These are phyloP conservation scores for Eueremaeus valkanovi DNA, from an alignment of 2,888 invertebrate species.

Conservation along the genomic window DNA sequence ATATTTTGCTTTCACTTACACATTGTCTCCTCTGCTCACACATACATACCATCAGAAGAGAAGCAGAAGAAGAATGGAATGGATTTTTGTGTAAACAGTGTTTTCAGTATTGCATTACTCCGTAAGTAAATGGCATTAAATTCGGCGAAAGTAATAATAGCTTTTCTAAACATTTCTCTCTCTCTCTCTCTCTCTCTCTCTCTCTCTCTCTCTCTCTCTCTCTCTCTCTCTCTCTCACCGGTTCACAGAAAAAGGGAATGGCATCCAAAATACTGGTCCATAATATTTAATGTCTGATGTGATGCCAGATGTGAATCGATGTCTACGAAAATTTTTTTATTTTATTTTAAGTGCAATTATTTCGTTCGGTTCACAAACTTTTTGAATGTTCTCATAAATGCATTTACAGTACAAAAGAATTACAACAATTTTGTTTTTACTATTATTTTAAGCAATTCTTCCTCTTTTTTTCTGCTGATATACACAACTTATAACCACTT, in stretches of 20 bases:
- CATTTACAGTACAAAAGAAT: not conserved
- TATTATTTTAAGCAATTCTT: no score
- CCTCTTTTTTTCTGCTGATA: no score
- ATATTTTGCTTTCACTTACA: not conserved
- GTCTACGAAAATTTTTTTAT: not conserved
- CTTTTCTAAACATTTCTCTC: not conserved
- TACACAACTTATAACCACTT: no score
- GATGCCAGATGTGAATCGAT: constrained; percentile 16
- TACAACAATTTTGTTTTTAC: no score
- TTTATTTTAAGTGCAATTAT: constrained; percentile 10
- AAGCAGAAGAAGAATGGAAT: not conserved
- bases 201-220: not conserved
- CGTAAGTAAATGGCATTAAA: constrained; percentile 10
- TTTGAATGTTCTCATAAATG: not conserved
- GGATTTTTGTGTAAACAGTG: not conserved
- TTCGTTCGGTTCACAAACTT: constrained; percentile 5
- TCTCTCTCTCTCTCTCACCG: no score
- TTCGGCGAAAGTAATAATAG: constrained; percentile 10
- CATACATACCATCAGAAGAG: not conserved
- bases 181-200: not conserved
- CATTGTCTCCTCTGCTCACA: not conserved
- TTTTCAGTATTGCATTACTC: not conserved
- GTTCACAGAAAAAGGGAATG: not conserved
- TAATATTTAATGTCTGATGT: constrained; percentile 6
- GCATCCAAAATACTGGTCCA: not conserved